phyloP scores from a whole-genome alignment of 2,797 vertebrate species.

The Acomys russatus region DNA sequence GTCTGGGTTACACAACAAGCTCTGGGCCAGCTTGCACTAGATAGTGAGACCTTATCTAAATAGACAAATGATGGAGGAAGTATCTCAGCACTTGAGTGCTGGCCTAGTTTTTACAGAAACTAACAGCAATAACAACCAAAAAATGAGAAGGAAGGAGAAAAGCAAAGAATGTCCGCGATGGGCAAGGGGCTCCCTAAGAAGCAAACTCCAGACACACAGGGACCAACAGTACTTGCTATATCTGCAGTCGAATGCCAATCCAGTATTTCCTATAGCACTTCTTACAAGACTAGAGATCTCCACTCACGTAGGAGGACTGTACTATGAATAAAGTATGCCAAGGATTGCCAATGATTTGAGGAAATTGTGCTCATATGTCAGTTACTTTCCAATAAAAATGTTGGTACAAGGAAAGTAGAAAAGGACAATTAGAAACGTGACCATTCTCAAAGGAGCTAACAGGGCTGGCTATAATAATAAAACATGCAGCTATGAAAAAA shows the following conservation, averaged over 20 bases:
- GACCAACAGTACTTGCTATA: not conserved
- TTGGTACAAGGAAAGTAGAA: not conserved
- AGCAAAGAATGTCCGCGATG: not conserved
- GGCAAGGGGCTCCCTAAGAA: not conserved
- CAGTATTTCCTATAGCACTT: not conserved
- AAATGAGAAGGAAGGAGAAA: not conserved
- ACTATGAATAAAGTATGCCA: not conserved
- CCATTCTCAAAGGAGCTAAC: not conserved
- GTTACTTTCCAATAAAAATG: slow-evolving; percentile 10
- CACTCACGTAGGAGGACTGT: not conserved
- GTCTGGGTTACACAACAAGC: not conserved
- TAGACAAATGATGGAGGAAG: not conserved
- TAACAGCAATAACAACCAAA: not conserved
- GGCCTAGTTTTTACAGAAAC: not conserved
- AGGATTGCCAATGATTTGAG: not conserved
- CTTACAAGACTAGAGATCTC: not conserved
- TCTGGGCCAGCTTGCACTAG: not conserved
- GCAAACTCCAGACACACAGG: not conserved
- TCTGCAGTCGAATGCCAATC: not conserved
- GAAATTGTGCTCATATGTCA: not conserved
- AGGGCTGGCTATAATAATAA: not conserved
- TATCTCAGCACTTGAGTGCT: not conserved
- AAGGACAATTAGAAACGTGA: not conserved
- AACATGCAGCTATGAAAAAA: not conserved
- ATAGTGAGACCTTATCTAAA: not conserved